Evolutionary conservation across 2,113 vertebrate genomes (phyloP).

Genomic region (Platichthys stellatus): DNA sequence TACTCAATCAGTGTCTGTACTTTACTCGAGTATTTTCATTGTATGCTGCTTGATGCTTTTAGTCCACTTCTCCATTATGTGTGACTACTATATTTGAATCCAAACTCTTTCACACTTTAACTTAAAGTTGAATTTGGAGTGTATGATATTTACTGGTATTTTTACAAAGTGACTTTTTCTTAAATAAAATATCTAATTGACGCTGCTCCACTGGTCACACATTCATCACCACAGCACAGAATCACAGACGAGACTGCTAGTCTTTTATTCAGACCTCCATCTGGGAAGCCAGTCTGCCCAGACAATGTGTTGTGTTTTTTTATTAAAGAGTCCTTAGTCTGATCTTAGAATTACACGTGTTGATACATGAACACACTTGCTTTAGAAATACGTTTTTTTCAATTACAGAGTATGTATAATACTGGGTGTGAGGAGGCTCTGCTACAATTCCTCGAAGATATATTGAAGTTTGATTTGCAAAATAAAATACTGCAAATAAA

Average conservation of each 20-base stretch:
- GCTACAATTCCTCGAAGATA: constrained; percentile 9
- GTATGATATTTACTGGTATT: neutral
- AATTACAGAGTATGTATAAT: neutral
- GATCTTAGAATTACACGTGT: constrained; percentile 23
- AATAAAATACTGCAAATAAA: constrained; percentile 35
- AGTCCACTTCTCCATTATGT: too few relatives aligned
- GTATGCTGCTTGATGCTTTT: too few relatives aligned
- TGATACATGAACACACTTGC: constrained; percentile 10
- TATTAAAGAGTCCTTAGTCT: constrained; percentile 50
- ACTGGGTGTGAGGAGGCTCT: neutral
- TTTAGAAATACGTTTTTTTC: constrained; percentile 1
- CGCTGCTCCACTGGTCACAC: constrained; percentile 5
- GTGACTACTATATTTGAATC: neutral
- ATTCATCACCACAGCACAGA: constrained; percentile 36
- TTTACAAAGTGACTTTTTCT: neutral
- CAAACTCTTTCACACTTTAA: neutral
- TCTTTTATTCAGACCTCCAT: constrained; percentile 74
- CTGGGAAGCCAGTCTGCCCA: constrained; percentile 59
- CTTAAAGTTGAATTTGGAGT: neutral
- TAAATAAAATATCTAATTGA: constrained; percentile 2
- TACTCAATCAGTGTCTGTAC: too few relatives aligned
- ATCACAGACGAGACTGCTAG: constrained; percentile 25
- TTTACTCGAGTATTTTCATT: too few relatives aligned
- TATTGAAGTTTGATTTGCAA: constrained; percentile 25
- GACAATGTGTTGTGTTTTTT: constrained; percentile 50